These are phyloP conservation scores for Mormyrus lacerda DNA, from an alignment of 2,113 vertebrate genomes.

Conservation along the genomic window DNA sequence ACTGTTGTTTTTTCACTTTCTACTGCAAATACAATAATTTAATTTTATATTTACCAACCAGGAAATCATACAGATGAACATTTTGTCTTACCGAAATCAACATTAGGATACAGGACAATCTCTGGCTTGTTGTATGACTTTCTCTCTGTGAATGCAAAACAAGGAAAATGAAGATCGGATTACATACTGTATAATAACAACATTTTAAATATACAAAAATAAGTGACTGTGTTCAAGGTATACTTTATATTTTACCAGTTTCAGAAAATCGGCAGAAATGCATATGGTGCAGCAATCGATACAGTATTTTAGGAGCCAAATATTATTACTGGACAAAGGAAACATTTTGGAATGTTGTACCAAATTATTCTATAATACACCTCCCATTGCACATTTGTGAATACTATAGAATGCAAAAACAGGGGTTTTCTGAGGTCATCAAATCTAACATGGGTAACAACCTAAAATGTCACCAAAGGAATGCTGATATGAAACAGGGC, in stretches of 20 bases:
- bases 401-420: background rate
- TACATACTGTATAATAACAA: background rate
- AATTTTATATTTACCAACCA: background rate
- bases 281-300: background rate
- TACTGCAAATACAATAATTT: background rate
- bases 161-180: background rate
- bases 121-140: constrained; percentile 68
- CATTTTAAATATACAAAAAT: background rate
- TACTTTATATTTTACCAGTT: background rate
- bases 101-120: constrained; percentile 75
- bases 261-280: background rate
- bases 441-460: background rate
- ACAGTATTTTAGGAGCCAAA: background rate
- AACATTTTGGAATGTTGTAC: background rate
- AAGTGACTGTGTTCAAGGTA: background rate
- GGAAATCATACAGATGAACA: background rate
- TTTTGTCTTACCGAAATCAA: constrained; percentile 74
- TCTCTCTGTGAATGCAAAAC: constrained; percentile 38
- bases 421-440: background rate
- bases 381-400: background rate
- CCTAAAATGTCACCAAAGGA: background rate
- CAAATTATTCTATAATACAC: background rate
- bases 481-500: background rate
- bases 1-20: background rate
- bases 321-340: background rate